A percentile compares a stretch with the other conserved stretches of the same genome.
phyloP scores from a whole-genome alignment of 2,113 vertebrate genomes.

The Indicator indicator region DNA sequence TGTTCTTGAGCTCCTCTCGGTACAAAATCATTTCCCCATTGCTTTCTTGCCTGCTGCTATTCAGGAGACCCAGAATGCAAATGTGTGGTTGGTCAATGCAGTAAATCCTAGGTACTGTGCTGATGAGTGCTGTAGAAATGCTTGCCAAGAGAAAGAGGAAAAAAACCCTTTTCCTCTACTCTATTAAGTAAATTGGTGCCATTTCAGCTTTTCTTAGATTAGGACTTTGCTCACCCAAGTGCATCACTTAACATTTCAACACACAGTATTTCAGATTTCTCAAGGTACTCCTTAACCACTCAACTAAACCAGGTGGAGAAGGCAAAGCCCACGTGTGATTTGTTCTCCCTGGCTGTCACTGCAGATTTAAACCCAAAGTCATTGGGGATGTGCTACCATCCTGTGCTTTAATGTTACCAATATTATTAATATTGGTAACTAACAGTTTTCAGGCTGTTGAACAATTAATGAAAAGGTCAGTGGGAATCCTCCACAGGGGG shows the following conservation, averaged over 20 bases:
- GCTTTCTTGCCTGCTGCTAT: background rate
- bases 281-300: constrained; percentile 29
- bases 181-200: background rate
- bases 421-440: constrained; percentile 17
- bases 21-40: background rate
- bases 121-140: constrained; percentile 23
- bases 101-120: background rate
- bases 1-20: background rate
- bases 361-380: background rate
- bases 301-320: constrained; percentile 18
- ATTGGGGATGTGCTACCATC: background rate
- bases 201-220: constrained; percentile 31
- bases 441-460: constrained; percentile 46
- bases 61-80: background rate
- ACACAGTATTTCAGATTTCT: background rate
- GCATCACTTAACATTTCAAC: constrained; percentile 32
- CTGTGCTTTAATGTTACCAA: background rate
- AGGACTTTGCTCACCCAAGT: constrained; percentile 25
- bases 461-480: constrained; percentile 58
- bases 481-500: background rate
- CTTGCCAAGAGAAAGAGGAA: background rate
- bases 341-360: background rate
- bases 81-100: background rate
- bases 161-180: background rate
- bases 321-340: background rate